Evolutionary conservation across 2,113 vertebrate species (phyloP), one percentile per base, ranked within the genome.

Genomic region (Seriola rivoliana): DNA sequence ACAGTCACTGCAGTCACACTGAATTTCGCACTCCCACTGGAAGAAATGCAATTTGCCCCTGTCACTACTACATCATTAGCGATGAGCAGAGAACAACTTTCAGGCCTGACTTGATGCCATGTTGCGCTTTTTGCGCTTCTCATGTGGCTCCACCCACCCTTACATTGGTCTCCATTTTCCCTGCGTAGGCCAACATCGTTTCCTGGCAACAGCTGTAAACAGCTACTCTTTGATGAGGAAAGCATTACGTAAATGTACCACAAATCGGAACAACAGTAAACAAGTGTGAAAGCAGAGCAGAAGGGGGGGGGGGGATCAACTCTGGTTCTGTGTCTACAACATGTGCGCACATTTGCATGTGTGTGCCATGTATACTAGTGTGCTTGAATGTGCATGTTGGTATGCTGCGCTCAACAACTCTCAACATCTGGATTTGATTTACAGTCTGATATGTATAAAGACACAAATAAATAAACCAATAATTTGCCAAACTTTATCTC

Each of bases 171-270:
- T 50, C 29, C 46, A 0, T 63, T 59, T 34, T 32, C 25, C 7
- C 63, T 66, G 42, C 11, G 1, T 46, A 71, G 52, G 32, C 44
- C 60, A 34, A 68, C 54, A 17, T 57, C 0, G 54, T 77, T 44
- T 80, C 73, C 74, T 12, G 36, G 80, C 69, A 81, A 81, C 59
- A 38, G 58, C 4, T 34, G 40, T 70, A 83, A 83, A 88, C 88
- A 90, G 80, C 75, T 71, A 36, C 62, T 48, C 81, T 80, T 72
- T 83, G 85, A 80, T 76, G 71, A 44, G 64, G n/a, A 60, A 79
- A 75, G 16, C 62, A 66, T 83, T 71, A 76, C 60, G 55, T 52
- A 73, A 81, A 75, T 74, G 72, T 38, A 63, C 55, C 76, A 71
- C 38, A 48, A 59, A 76, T 54, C 14, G 2, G 67, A 73, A 72